phyloP scores from a whole-genome alignment of 2,888 invertebrate species.

The Troides oblongomaculatus region DNA sequence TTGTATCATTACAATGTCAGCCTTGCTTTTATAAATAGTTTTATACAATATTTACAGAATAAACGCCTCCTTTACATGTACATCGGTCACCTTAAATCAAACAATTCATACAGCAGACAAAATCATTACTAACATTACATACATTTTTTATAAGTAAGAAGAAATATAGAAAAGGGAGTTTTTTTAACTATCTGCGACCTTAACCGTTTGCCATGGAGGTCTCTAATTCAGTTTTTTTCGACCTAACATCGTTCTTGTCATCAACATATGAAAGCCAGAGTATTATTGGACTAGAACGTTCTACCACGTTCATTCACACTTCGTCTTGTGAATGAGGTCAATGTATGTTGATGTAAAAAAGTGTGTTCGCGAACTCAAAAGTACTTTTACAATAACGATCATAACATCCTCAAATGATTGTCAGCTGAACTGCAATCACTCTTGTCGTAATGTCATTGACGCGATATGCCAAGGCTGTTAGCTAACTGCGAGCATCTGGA shows the following conservation, averaged over 20 bases:
- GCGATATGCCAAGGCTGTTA: slow-evolving; percentile 83
- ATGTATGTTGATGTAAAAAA: slow-evolving; percentile 33
- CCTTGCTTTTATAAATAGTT: slow-evolving; percentile 77
- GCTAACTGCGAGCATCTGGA: slow-evolving; percentile 86
- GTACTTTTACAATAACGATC: slow-evolving; percentile 64
- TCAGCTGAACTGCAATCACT: slow-evolving; percentile 74
- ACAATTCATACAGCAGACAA: slow-evolving; percentile 51
- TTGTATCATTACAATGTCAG: slow-evolving; percentile 78
- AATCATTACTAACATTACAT: slow-evolving; percentile 38
- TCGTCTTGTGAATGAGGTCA: too few relatives aligned
- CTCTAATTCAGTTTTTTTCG: too few relatives aligned
- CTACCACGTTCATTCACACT: too few relatives aligned
- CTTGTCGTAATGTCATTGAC: slow-evolving; percentile 80
- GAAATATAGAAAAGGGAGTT: slow-evolving; percentile 49
- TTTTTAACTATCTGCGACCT: too few relatives aligned
- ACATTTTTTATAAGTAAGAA: slow-evolving; percentile 41
- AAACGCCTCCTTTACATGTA: slow-evolving; percentile 43
- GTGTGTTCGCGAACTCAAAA: background rate
- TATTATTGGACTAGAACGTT: too few relatives aligned
- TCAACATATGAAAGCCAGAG: too few relatives aligned
- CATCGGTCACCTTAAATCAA: slow-evolving; percentile 66
- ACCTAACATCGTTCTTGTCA: too few relatives aligned
- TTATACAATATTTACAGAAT: slow-evolving; percentile 75
- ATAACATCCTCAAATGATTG: slow-evolving; percentile 74
- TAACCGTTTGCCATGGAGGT: too few relatives aligned